Conservation (phyloP, 2,113 vertebrate genomes). For the Tenrec ecaudatus region DNA sequence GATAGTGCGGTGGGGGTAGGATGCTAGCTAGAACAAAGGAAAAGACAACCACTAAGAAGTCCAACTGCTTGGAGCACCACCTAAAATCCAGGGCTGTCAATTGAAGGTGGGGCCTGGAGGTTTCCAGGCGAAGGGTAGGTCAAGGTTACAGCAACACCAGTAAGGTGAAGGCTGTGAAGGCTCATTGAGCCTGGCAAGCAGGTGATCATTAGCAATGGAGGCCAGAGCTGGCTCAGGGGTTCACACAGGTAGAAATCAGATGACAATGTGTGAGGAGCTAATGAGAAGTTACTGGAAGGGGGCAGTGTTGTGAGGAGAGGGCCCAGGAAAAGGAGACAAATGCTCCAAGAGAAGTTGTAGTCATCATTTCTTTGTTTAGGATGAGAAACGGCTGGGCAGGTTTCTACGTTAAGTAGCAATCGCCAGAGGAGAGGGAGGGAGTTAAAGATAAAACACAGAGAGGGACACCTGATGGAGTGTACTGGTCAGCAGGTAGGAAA, state of each 20-base stretch:
- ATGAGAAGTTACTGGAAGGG: neutral
- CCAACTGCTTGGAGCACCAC: neutral
- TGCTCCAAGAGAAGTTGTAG: neutral
- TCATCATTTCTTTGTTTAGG: neutral
- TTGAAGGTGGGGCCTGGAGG: neutral
- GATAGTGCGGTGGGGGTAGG: neutral
- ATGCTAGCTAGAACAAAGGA: neutral
- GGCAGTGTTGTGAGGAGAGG: neutral
- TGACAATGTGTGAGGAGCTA: neutral
- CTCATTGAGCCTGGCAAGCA: neutral
- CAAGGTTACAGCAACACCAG: too few species aligned
- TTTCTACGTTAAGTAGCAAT: neutral
- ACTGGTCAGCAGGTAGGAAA: neutral
- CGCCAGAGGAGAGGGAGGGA: neutral
- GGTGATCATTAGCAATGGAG: fast-evolving
- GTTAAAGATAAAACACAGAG: neutral
- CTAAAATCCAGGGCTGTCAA: too few species aligned
- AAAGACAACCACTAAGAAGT: neutral
- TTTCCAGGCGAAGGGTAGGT: neutral
- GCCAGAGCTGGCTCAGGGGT: neutral
- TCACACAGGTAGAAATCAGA: neutral
- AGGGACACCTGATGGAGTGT: neutral
- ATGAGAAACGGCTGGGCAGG: neutral
- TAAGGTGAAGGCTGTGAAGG: fast-evolving
- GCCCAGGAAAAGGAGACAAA: neutral